Base-by-base conservation (phyloP, 2,113 vertebrate genomes). In the Panthera tigris region DNA sequence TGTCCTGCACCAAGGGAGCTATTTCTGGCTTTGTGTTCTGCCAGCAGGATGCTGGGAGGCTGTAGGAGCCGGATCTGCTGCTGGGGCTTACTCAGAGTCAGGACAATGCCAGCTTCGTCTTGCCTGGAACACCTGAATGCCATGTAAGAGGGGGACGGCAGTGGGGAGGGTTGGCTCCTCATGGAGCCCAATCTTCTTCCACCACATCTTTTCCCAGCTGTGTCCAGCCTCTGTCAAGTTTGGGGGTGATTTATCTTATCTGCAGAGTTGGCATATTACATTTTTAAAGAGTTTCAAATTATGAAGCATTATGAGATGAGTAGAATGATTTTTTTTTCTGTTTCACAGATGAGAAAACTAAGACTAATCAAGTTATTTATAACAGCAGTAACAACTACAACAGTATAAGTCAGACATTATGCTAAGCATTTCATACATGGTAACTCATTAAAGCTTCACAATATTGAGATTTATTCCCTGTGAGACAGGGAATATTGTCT, bases 321-420 rank as follows among this genome's bases (percentile, higher is more conserved):
- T 36, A 63, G 87, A 57, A 31, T 82, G 50, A 4, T 27, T 10
- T 80, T 81, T 66, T 63, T 96, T 82, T 74, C 91, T 48, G 82
- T 96, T 93, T 96, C 91, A 39, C 39, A 88, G 80, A 74, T 61
- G 78, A 61, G 66, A 82, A 96, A 94, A 79, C 36, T n/a, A 68
- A 86, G 79, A 76, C 50, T 21, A 33, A 79, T 52, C 13, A 41
- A 92, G 27, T 87, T 89, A 12, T 57, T 68, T 89, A 84, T 21
- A 36, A 88, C 14, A 55, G 13, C 7, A 69, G 12, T 25, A n/a
- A 73, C 33, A 74, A 63, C 25, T n/a, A 55, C 5, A 65, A 27
- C 29, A 86, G 10, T 12, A 0, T 83, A 36, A 21, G 36, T 39
- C 63, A 61, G 65, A 21, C 1, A 7, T 84, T 74, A 33, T 6